These are phyloP conservation scores for Episyrphus balteatus DNA, from an alignment of 1,140 invertebrate species.

Conservation along the genomic window DNA sequence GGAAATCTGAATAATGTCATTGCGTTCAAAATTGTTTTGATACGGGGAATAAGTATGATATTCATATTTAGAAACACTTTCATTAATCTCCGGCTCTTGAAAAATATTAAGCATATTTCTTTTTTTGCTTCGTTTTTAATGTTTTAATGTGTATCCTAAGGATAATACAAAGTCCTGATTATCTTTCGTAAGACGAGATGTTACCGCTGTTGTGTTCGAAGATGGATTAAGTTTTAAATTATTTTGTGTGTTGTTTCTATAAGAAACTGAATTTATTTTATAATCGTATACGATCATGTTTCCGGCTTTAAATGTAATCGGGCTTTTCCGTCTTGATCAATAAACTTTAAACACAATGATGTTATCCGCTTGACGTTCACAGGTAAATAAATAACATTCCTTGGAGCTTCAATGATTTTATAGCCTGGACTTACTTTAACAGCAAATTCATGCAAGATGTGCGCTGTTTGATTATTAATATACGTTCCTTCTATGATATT, in stretches of 20 bases:
- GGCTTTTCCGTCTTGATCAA: constrained; percentile 22
- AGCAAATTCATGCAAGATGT: constrained; percentile 27
- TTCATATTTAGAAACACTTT: constrained; percentile 23
- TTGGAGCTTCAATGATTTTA: constrained; percentile 21
- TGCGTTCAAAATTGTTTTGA: constrained; percentile 21
- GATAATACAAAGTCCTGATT: too few relatives aligned
- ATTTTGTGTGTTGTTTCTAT: neutral
- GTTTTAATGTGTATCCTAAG: too few relatives aligned
- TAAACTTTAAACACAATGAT: constrained; percentile 12
- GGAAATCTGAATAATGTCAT: constrained; percentile 31
- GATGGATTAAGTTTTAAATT: too few relatives aligned
- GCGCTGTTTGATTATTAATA: constrained; percentile 16
- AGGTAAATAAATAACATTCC: constrained; percentile 26
- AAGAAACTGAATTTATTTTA: neutral
- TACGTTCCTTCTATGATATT: constrained; percentile 19
- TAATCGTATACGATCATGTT: neutral
- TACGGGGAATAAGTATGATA: constrained; percentile 30
- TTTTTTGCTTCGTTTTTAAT: too few relatives aligned
- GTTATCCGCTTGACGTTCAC: constrained; percentile 14
- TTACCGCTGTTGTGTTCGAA: neutral
- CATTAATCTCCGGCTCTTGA: neutral
- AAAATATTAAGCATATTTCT: neutral
- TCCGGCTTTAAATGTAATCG: constrained; percentile 4
- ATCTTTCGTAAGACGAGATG: too few relatives aligned
- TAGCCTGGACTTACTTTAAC: constrained; percentile 14